Evolutionary conservation across 2,113 vertebrate species (phyloP), one percentile per base, ranked within the genome.

Genomic region (Hiodon tergisus): DNA sequence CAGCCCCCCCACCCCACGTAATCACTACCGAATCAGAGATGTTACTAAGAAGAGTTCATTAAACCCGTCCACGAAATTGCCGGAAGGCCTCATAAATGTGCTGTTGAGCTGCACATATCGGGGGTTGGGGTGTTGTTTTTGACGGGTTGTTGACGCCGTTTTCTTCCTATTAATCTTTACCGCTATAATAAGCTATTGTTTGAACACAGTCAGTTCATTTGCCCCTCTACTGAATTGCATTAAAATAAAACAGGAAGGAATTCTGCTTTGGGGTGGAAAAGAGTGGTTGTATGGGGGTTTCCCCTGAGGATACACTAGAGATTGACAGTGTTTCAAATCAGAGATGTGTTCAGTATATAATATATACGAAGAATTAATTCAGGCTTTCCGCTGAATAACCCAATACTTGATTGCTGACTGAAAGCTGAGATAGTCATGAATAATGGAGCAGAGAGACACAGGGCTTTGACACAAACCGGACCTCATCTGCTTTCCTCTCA

Each of bases 111-210:
- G 70, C 46, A 7, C 50, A 31, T 31, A 31, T 59, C 55, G 6
- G 31, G n/a, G 54, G 59, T 59, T 2, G 46, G 16, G 61, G 5
- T 61, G 58, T 47, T 72, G 31, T 31, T 31, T 31, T 31, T 59
- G 13, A 71, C 47, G 57, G 53, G 51, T n/a, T 0, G 61, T 5
- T 14, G n/a, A 31, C 4, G 9, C 31, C 8, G 10, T 60, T 6
- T 13, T 14, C 17, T 57, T 8, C 47, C 53, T 14, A 3, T 63
- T 55, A 17, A n/a, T 66, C 6, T 47, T 46, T 16, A 67, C 3
- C 58, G n/a, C 31, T 48, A 66, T 65, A 71, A 66, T 58, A 13
- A 14, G 69, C 62, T 55, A 66, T 77, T 77, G 70, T 77, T 57
- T 60, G 61, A 60, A 58, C 6, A 52, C 61, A 71, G 61, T 57